Conservation (phyloP, 2,888 invertebrate species). For the Hipparchia semele region DNA sequence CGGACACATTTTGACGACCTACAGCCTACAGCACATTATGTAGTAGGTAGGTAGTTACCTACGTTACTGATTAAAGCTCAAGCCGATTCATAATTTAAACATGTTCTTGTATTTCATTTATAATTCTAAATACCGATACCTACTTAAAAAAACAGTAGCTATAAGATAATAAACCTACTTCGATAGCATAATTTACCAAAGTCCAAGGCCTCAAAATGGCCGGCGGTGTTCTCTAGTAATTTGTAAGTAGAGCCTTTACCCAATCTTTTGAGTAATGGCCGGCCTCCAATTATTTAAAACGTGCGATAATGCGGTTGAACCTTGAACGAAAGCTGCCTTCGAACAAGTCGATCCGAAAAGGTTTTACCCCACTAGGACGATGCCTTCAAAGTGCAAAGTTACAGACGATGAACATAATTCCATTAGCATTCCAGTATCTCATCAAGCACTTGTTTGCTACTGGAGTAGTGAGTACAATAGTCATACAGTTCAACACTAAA, state of each 20-base stretch:
- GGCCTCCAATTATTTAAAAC: conserved; percentile 45
- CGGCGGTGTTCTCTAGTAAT: conserved; percentile 40
- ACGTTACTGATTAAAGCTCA: too few species aligned
- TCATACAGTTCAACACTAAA: too few species aligned
- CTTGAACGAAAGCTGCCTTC: conserved; percentile 31
- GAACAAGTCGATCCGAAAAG: conserved; percentile 13
- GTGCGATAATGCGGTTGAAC: conserved; percentile 41
- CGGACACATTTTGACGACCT: too few species aligned
- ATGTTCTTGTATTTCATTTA: too few species aligned
- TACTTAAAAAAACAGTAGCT: conserved; percentile 32
- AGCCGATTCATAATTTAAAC: too few species aligned
- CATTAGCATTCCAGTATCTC: too few species aligned
- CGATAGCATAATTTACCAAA: conserved; percentile 31
- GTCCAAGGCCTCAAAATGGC: conserved; percentile 32
- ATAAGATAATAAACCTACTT: conserved; percentile 14
- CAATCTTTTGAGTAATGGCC: conserved; percentile 42
- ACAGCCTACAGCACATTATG: too few species aligned
- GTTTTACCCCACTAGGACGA: conserved; percentile 6
- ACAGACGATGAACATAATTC: too few species aligned
- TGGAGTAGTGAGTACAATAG: too few species aligned
- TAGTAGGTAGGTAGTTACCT: too few species aligned
- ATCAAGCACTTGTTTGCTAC: too few species aligned
- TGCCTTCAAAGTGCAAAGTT: neutral
- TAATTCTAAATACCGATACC: neutral
- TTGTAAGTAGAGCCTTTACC: conserved; percentile 41